Percentiles rank a stretch among this genome's conserved stretches.
Conservation (phyloP, 1,140 invertebrate genomes). For the Megathymus violae region DNA sequence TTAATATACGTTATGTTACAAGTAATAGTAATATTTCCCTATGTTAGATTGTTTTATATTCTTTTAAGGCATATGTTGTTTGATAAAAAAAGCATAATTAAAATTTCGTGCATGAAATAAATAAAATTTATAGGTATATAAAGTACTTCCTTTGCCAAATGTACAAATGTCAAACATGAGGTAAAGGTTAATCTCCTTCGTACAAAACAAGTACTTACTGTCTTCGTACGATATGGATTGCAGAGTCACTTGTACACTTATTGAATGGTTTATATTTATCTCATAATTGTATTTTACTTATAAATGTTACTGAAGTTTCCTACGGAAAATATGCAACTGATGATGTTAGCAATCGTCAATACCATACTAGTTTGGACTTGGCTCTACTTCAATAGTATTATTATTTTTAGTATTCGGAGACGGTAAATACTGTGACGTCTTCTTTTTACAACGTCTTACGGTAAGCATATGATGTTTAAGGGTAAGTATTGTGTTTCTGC, state of each 20-base stretch:
- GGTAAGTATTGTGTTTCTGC: background rate
- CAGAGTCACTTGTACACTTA: constrained; percentile 1
- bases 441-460: background rate
- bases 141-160: constrained; percentile 5
- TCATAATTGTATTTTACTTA: constrained; percentile 17
- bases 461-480: background rate
- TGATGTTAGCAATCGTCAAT: constrained; percentile 39
- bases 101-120: no score
- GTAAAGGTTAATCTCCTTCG: background rate
- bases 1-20: no score
- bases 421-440: constrained; percentile 38
- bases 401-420: constrained; percentile 56
- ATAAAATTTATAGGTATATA: no score
- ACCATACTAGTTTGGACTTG: constrained; percentile 41
- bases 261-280: constrained; percentile 10
- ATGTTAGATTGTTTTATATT: no score
- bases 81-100: no score
- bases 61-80: no score
- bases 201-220: constrained; percentile 3
- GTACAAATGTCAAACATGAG: constrained; percentile 11
- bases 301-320: constrained; percentile 13
- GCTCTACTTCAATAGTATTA: constrained; percentile 55
- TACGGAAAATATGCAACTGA: constrained; percentile 43
- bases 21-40: no score
- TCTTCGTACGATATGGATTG: background rate